These are phyloP conservation scores for Podabrus alpinus DNA, from an alignment of 2,888 invertebrate species.

Conservation along the genomic window DNA sequence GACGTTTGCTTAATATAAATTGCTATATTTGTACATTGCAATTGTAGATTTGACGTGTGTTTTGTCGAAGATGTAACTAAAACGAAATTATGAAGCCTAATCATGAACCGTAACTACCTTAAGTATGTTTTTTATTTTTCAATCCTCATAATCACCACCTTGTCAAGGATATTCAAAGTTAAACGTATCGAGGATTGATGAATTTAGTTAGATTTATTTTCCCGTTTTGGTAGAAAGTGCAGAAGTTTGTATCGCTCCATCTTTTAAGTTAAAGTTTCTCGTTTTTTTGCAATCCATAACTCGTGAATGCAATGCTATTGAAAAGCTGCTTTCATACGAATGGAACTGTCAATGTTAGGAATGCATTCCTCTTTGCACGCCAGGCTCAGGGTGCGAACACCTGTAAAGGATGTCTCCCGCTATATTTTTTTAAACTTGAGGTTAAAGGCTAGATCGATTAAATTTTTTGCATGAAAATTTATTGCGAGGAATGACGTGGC, in stretches of 20 bases:
- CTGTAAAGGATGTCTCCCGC: background rate
- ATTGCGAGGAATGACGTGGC: background rate
- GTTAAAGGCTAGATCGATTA: background rate
- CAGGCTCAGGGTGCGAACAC: background rate
- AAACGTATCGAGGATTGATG: background rate
- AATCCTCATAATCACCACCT: background rate
- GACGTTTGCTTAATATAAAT: too few relatives aligned
- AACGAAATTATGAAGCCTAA: too few relatives aligned
- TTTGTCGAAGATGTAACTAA: too few relatives aligned
- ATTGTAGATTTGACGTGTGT: too few relatives aligned
- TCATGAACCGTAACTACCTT: background rate
- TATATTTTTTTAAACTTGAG: background rate
- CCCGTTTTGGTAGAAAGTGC: background rate
- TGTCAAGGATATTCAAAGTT: background rate
- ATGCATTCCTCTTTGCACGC: background rate
- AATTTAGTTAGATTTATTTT: background rate
- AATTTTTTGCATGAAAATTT: background rate
- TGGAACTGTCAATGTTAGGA: background rate
- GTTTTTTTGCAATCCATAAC: background rate
- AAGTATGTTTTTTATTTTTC: background rate
- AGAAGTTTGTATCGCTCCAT: background rate
- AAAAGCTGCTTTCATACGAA: background rate
- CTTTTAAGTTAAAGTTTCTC: background rate
- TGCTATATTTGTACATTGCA: too few relatives aligned
- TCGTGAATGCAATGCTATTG: background rate